Conservation (phyloP, 2,888 invertebrate species). For the Podotricha telesiphe region DNA sequence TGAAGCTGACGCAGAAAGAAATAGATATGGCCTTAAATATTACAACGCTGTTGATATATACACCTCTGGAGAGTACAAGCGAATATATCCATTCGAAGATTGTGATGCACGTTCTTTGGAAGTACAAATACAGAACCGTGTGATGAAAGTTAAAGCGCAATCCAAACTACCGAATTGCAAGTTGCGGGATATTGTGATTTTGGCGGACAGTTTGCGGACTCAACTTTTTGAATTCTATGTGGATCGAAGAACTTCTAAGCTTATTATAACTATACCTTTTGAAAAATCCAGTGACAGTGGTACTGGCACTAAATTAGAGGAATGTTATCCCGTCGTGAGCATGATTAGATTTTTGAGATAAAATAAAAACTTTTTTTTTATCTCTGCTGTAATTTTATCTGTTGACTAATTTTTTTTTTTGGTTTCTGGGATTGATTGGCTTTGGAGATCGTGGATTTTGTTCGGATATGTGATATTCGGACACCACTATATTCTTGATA, state of each 20-base stretch:
- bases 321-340: neutral
- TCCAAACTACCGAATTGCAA: neutral
- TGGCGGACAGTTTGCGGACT: neutral
- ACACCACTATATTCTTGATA: too few species aligned
- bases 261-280: conserved; percentile 7
- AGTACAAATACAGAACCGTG: neutral
- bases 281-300: neutral
- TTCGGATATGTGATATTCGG: too few species aligned
- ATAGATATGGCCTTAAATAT: neutral
- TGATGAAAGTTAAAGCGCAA: conserved; percentile 2
- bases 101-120: neutral
- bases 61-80: neutral
- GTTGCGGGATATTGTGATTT: conserved; percentile 6
- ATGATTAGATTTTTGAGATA: neutral
- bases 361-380: too few species aligned
- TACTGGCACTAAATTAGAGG: neutral
- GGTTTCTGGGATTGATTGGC: too few species aligned
- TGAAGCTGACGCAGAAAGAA: neutral
- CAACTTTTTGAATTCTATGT: neutral
- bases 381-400: too few species aligned
- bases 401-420: too few species aligned
- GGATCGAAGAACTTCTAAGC: neutral
- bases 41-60: conserved; percentile 1
- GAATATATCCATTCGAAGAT: conserved; percentile 8
- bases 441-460: too few species aligned